These are phyloP conservation scores for Streptopelia turtur DNA, from an alignment of 2,797 vertebrate genomes.

Conservation along the genomic window DNA sequence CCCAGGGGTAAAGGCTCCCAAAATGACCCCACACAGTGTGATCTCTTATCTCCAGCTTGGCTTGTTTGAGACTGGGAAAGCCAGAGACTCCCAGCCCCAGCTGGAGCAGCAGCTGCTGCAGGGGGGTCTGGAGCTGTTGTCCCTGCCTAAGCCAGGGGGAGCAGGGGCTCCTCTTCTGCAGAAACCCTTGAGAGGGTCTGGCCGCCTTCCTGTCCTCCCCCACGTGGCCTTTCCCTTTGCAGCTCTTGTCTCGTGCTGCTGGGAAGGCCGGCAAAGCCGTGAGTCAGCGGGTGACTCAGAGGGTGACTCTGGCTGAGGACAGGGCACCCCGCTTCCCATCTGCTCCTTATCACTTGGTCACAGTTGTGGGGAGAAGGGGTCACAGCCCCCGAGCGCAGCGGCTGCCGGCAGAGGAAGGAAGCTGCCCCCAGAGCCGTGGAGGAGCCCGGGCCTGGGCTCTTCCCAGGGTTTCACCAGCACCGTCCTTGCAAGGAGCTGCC, in stretches of 20 bases:
- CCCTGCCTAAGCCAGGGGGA: not conserved
- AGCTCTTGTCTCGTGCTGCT: not conserved
- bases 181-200: not conserved
- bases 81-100: not conserved
- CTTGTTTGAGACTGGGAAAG: not conserved
- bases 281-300: constrained; percentile 48
- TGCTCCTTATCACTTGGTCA: not conserved
- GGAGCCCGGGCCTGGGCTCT: not conserved
- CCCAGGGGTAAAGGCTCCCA: not conserved
- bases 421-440: not conserved
- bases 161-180: not conserved
- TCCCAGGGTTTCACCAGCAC: not conserved
- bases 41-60: not conserved
- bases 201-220: not conserved
- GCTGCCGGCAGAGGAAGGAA: not conserved
- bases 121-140: not conserved
- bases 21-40: not conserved
- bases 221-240: not conserved
- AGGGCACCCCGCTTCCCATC: not conserved
- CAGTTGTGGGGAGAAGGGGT: not conserved
- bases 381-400: not conserved
- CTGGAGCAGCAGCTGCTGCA: not conserved
- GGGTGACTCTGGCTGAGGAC: not conserved
- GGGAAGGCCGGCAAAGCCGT: not conserved
- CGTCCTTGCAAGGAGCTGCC: not conserved